Evolutionary conservation across 1,140 invertebrate genomes (phyloP).

Genomic region (Bombus turneri): DNA sequence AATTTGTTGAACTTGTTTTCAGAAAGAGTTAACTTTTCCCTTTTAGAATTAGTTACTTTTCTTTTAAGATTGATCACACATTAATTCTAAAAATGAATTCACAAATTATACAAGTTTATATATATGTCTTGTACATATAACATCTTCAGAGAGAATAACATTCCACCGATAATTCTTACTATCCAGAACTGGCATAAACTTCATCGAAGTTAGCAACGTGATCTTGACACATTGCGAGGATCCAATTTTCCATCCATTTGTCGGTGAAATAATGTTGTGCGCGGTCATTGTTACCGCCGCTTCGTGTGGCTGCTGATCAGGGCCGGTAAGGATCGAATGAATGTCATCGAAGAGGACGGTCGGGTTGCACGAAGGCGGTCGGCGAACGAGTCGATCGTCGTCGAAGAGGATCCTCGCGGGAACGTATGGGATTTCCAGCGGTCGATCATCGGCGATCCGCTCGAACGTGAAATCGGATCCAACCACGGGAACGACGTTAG

Average conservation of each 20-base stretch:
- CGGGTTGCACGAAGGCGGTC: constrained; percentile 11
- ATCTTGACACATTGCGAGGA: neutral
- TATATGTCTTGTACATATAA: no score
- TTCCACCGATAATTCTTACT: neutral
- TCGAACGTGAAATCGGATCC: constrained; percentile 69
- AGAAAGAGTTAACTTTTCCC: neutral
- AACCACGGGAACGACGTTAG: constrained; percentile 63
- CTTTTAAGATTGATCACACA: neutral
- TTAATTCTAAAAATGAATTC: no score
- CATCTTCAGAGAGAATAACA: no score
- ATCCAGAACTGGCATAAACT: neutral
- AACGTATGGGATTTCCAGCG: constrained; percentile 66
- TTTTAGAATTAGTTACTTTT: neutral
- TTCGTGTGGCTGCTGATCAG: neutral
- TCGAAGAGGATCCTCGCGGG: constrained; percentile 64
- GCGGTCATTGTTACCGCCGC: constrained; percentile 44
- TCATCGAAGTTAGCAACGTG: neutral
- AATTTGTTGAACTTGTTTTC: neutral
- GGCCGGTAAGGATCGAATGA: constrained; percentile 31
- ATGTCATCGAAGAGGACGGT: constrained; percentile 34
- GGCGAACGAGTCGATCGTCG: neutral
- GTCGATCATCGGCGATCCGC: constrained; percentile 60
- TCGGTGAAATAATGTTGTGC: neutral
- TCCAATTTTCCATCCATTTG: constrained; percentile 25
- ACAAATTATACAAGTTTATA: no score